These are phyloP conservation scores for Polia nebulosa DNA, from an alignment of 2,888 invertebrate species.

Conservation along the genomic window DNA sequence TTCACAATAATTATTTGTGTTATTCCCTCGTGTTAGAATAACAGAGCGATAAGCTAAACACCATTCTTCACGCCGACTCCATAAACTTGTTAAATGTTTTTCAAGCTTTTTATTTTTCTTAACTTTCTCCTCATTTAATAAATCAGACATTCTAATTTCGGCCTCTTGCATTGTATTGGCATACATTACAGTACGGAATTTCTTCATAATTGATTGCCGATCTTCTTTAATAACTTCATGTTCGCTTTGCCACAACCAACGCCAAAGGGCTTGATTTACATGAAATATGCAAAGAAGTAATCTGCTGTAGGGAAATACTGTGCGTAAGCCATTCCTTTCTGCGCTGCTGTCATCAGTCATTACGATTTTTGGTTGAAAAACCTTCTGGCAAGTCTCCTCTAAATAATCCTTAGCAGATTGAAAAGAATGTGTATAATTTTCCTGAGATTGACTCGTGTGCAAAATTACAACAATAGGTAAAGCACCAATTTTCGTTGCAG, in stretches of 20 bases:
- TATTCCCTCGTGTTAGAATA: slow-evolving; percentile 41
- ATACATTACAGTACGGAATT: slow-evolving; percentile 38
- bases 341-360: slow-evolving; percentile 32
- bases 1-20: slow-evolving; percentile 38
- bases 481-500: slow-evolving; percentile 44
- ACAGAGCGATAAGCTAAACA: slow-evolving; percentile 35
- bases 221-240: slow-evolving; percentile 45
- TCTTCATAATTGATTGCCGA: slow-evolving; percentile 35
- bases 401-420: slow-evolving; percentile 8
- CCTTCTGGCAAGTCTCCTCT: slow-evolving; percentile 13
- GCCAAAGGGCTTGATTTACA: slow-evolving; percentile 46
- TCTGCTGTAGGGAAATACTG: slow-evolving; percentile 43
- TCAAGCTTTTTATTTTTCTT: slow-evolving; percentile 36
- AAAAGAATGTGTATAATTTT: slow-evolving; percentile 13
- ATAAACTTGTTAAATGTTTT: slow-evolving; percentile 38
- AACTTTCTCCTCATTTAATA: slow-evolving; percentile 31
- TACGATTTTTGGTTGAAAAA: slow-evolving; percentile 19
- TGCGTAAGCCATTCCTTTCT: slow-evolving; percentile 35
- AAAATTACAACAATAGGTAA: slow-evolving; percentile 39
- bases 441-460: slow-evolving; percentile 25
- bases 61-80: slow-evolving; percentile 36
- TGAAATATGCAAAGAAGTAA: slow-evolving; percentile 43
- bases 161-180: slow-evolving; percentile 42
- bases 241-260: slow-evolving; percentile 46
- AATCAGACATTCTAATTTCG: slow-evolving; percentile 31